A percentile compares a stretch with the other conserved stretches of the same genome.
phyloP scores from a whole-genome alignment of 2,113 vertebrate genomes.

The Pseudorasbora parva region DNA sequence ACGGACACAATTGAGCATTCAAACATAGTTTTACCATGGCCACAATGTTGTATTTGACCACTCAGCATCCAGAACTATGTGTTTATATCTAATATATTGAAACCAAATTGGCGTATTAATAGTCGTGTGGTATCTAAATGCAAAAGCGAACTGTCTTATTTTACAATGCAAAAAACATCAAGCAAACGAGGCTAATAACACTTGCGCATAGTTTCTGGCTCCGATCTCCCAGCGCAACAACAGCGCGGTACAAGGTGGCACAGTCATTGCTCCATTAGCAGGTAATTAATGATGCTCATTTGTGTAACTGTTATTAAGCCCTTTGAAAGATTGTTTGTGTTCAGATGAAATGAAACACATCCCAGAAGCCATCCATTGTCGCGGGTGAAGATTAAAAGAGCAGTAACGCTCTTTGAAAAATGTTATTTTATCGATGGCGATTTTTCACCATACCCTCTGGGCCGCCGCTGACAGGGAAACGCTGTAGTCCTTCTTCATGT shows the following conservation, averaged over 20 bases:
- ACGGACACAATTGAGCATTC: too few species aligned
- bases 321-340: conserved; percentile 87
- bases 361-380: conserved; percentile 87
- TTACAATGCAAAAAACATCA: conserved; percentile 39
- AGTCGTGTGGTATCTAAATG: neutral
- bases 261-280: conserved; percentile 89
- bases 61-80: neutral
- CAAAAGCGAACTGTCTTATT: neutral
- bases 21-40: neutral
- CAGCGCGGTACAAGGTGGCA: conserved; percentile 76
- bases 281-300: conserved; percentile 90
- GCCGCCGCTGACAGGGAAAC: conserved; percentile 89
- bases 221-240: conserved; percentile 54
- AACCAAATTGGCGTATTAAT: neutral
- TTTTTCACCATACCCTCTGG: conserved; percentile 91
- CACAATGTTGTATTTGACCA: neutral
- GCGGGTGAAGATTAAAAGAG: conserved; percentile 93
- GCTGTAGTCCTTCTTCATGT: conserved; percentile 93
- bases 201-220: conserved; percentile 68
- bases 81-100: neutral
- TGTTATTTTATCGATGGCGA: conserved; percentile 93
- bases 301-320: conserved; percentile 88
- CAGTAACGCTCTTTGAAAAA: conserved; percentile 94
- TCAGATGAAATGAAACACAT: conserved; percentile 86
- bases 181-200: conserved; percentile 69